phyloP scores from a whole-genome alignment of 2,888 invertebrate genomes.

The Listrodromus nycthemerus region DNA sequence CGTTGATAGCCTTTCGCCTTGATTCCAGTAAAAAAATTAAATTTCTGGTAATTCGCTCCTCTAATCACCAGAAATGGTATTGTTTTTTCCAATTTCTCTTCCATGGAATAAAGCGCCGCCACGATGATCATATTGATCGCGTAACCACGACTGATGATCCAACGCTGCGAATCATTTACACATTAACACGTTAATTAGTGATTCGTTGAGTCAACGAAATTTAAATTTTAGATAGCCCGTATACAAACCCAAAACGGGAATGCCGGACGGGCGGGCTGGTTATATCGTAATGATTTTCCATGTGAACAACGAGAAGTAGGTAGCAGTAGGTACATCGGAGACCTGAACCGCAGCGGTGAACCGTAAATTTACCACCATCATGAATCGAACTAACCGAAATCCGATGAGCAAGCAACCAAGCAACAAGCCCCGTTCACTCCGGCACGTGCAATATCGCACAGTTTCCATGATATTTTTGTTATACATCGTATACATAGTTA shows the following conservation, averaged over 20 bases:
- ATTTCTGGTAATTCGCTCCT: not conserved
- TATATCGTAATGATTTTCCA: slow-evolving; percentile 45
- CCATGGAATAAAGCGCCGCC: not conserved
- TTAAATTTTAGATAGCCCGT: slow-evolving; percentile 24
- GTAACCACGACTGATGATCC: not conserved
- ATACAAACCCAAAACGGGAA: not conserved
- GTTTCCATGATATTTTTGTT: slow-evolving; percentile 25
- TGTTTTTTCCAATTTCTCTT: not conserved
- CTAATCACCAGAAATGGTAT: not conserved
- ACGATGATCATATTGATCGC: slow-evolving; percentile 1
- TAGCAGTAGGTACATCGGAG: slow-evolving; percentile 21
- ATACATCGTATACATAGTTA: no score
- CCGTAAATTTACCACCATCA: slow-evolving; percentile 55
- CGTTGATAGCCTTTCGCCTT: not conserved
- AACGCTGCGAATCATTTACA: not conserved
- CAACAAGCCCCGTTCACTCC: slow-evolving; percentile 5
- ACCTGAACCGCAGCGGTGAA: slow-evolving; percentile 50
- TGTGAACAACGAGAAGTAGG: slow-evolving; percentile 33
- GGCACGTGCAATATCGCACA: slow-evolving; percentile 38
- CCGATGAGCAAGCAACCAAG: slow-evolving; percentile 48
- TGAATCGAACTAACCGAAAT: slow-evolving; percentile 63
- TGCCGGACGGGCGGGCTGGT: slow-evolving; percentile 17
- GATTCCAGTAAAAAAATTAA: not conserved
- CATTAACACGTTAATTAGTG: slow-evolving; percentile 32
- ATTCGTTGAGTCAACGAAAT: slow-evolving; percentile 13